Conservation (phyloP, 2,797 vertebrate species). For the Triplophysa bombifrons region DNA sequence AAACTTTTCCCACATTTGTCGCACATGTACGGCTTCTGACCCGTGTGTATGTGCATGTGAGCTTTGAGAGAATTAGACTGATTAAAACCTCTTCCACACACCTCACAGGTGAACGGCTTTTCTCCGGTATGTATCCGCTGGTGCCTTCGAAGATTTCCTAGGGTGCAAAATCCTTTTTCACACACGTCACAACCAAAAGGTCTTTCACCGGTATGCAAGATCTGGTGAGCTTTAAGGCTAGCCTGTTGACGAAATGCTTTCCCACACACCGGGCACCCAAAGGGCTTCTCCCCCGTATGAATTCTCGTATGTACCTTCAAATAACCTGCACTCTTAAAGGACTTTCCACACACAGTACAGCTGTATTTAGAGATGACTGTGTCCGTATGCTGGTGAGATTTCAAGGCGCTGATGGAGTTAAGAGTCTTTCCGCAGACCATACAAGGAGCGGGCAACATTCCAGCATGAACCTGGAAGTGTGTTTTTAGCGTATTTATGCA, state of each 20-base stretch:
- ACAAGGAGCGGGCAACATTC: constrained; percentile 62
- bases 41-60: constrained; percentile 77
- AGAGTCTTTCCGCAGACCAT: constrained; percentile 62
- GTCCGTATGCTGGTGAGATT: constrained; percentile 70
- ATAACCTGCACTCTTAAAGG: constrained; percentile 70
- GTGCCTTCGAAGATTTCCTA: constrained; percentile 76
- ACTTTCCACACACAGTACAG: constrained; percentile 71
- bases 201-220: constrained; percentile 73
- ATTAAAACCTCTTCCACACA: constrained; percentile 76
- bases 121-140: constrained; percentile 77
- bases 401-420: constrained; percentile 66
- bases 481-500: constrained; percentile 64
- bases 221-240: constrained; percentile 76
- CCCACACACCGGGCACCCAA: constrained; percentile 70
- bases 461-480: constrained; percentile 65
- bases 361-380: constrained; percentile 60
- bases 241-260: constrained; percentile 74
- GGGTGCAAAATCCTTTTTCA: constrained; percentile 73
- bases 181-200: constrained; percentile 74
- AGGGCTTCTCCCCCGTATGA: constrained; percentile 74
- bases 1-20: constrained; percentile 79
- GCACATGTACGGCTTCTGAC: constrained; percentile 76
- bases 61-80: constrained; percentile 80
- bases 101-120: constrained; percentile 74
- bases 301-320: constrained; percentile 73